Percentiles rank a stretch among this genome's conserved stretches.
phyloP scores from a whole-genome alignment of 1,140 invertebrate species.

The Micrasema minimum region DNA sequence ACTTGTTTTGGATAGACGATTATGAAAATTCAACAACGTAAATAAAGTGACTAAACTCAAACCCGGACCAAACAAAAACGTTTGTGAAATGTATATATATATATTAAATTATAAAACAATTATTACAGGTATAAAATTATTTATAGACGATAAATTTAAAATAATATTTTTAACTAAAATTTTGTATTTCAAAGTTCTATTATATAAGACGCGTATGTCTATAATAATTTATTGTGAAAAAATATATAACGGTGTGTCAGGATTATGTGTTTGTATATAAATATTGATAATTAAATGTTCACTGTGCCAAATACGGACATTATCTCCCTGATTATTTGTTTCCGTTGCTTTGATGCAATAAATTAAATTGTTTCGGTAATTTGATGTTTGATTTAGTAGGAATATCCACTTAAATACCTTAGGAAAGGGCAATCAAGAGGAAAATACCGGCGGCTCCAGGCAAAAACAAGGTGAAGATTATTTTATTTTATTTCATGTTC shows the following conservation, averaged over 20 bases:
- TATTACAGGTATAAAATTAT: too few relatives aligned
- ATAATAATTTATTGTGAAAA: constrained; percentile 26
- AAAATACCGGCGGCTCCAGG: too few relatives aligned
- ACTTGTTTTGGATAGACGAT: constrained; percentile 42
- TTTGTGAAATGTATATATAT: too few relatives aligned
- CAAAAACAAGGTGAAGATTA: too few relatives aligned
- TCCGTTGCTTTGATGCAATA: constrained; percentile 31
- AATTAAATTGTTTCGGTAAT: constrained; percentile 38
- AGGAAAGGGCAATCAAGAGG: not conserved
- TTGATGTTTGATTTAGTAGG: constrained; percentile 30
- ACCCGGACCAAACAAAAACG: constrained; percentile 24
- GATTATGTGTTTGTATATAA: constrained; percentile 28
- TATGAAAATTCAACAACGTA: constrained; percentile 46
- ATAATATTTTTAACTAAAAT: constrained; percentile 44
- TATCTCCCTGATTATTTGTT: constrained; percentile 20
- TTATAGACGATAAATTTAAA: too few relatives aligned
- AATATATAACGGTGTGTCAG: constrained; percentile 33
- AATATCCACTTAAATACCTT: not conserved
- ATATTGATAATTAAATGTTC: constrained; percentile 40
- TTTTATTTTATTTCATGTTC: too few relatives aligned
- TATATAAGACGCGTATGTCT: constrained; percentile 28
- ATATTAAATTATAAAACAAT: too few relatives aligned
- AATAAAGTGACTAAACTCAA: constrained; percentile 4
- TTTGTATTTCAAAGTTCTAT: constrained; percentile 39
- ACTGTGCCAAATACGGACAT: constrained; percentile 46